Percentiles rank a stretch among this genome's conserved stretches.
Evolutionary conservation across 1,140 invertebrate genomes (phyloP).

Genomic region (Anastatus disparis): DNA sequence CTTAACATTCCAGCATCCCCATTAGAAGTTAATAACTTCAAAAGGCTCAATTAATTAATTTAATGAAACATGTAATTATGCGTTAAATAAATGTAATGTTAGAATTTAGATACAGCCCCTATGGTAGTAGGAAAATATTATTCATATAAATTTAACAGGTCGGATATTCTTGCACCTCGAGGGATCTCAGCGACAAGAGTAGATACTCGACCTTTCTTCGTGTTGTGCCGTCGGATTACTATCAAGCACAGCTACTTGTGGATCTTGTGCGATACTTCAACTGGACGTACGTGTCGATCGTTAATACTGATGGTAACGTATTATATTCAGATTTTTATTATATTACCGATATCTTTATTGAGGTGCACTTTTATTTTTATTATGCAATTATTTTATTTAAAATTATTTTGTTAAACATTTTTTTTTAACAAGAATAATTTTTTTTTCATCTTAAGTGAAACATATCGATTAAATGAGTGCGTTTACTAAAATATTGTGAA

Average conservation of each 20-base stretch:
- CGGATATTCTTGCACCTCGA: conserved; percentile 83
- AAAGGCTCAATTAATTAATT: too few relatives aligned
- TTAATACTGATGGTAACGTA: conserved; percentile 83
- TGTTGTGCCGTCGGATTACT: conserved; percentile 84
- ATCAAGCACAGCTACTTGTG: conserved; percentile 82
- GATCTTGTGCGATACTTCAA: conserved; percentile 79
- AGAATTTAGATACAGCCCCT: too few relatives aligned
- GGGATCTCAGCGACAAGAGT: conserved; percentile 81
- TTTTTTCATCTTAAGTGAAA: background rate
- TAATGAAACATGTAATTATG: too few relatives aligned
- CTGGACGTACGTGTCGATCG: conserved; percentile 87
- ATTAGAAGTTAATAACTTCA: too few relatives aligned
- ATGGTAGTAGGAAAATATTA: conserved; percentile 2
- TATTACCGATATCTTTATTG: too few relatives aligned
- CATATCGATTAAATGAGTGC: too few relatives aligned
- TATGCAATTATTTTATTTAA: background rate
- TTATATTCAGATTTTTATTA: too few relatives aligned
- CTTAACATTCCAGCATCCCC: too few relatives aligned
- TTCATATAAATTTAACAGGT: conserved; percentile 66
- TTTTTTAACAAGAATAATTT: background rate
- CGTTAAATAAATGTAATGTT: too few relatives aligned
- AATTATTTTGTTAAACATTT: background rate
- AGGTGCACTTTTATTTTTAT: too few relatives aligned
- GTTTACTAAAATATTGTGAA: too few relatives aligned
- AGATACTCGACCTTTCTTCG: conserved; percentile 83